Base-by-base conservation (phyloP, 2,797 vertebrate species). In the Pelochelys cantorii region DNA sequence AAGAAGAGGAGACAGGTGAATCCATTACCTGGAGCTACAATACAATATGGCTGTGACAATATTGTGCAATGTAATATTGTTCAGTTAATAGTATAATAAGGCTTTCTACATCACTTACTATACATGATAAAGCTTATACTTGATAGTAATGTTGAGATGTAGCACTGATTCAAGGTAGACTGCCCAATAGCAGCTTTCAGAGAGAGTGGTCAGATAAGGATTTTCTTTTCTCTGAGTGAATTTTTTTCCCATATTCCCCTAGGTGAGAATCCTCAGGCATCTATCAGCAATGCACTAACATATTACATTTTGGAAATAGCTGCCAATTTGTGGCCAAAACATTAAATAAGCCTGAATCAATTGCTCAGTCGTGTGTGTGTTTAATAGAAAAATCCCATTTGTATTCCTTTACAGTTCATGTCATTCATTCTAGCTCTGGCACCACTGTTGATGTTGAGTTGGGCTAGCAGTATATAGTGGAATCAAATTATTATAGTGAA, bases 261-360 rank as follows among this genome's bases (percentile, higher is more conserved):
- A 23, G 20, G 20, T 81, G 56, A 48, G 6, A 91, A 81, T 57
- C 62, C 34, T 53, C 31, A 84, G 57, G 84, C 84, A 48, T 57
- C 25, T 74, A 12, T 20, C 80, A 56, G 5, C 27, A 62, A 0
- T 23, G 34, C 11, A 57, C 7, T 25, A 56, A 0, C 25, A 4
- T 7, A 54, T 3, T 4, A 22, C 29, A n/a, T 90, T 91, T 82
- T 82, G 31, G 18, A 82, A 87, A 53, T 54, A 1, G 11, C 80
- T 94, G 23, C 4, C 17, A 75, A 85, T 11, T 55, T 92, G 53
- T 90, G 25, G 54, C 52, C 95, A 86, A 92, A 95, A 83, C 52
- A 71, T 31, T 13, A 92, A 31, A 7, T 91, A 27, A 88, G 84
- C 25, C 48, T 68, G 2, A 25, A 20, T 86, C 14, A 29, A 27